Evolutionary conservation across 2,888 invertebrate genomes (phyloP).

Genomic region (Hypercompe scribonia): DNA sequence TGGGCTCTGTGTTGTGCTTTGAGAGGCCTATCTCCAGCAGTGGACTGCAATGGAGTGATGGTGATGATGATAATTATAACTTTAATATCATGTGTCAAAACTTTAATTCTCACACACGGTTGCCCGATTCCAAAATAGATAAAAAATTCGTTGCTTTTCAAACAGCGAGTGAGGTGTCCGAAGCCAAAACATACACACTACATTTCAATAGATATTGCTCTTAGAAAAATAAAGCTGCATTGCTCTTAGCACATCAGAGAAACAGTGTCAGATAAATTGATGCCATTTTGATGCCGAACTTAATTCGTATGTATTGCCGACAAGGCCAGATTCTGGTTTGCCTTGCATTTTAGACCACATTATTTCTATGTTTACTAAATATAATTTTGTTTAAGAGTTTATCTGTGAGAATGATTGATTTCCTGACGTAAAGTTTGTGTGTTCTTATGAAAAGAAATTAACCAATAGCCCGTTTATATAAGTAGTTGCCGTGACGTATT

Average conservation of each 20-base stretch:
- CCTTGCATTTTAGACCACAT: neutral
- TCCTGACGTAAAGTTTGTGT: neutral
- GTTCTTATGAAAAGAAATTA: neutral
- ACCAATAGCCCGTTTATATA: neutral
- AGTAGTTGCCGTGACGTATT: neutral
- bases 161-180: too few species aligned
- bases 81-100: too few species aligned
- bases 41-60: too few species aligned
- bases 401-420: neutral
- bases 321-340: neutral
- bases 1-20: too few species aligned
- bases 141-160: too few species aligned
- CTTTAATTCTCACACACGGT: too few species aligned
- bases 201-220: neutral
- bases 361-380: neutral
- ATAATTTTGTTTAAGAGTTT: neutral
- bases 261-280: neutral
- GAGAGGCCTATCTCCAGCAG: too few species aligned
- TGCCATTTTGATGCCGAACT: slow-evolving; percentile 1
- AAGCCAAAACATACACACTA: neutral
- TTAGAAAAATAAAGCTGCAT: neutral
- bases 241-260: neutral
- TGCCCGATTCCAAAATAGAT: too few species aligned
- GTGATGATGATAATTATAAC: too few species aligned
- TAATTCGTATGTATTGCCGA: neutral